Base-by-base conservation (phyloP, 1,140 invertebrate species). In the Panagrolaimus sp. region DNA sequence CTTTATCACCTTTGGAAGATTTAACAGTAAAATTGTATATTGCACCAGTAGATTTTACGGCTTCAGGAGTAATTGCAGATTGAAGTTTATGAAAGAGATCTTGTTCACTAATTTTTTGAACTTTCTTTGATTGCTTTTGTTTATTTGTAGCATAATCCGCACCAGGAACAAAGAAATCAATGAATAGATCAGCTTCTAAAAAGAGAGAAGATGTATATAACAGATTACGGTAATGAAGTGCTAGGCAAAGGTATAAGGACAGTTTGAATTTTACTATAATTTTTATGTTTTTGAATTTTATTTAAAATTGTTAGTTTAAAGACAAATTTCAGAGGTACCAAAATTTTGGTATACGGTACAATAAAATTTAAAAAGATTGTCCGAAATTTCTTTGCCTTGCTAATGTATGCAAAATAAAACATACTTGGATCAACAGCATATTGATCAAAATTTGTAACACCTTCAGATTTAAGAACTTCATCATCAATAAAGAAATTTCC, bases 401-500 rank as follows among this genome's bases (percentile, higher is more conserved):
- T n/a, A n/a, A n/a, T n/a, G n/a, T n/a, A n/a, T n/a, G n/a, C n/a
- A n/a, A n/a, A n/a, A n/a, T n/a, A n/a, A 38, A 16, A n/a, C 43
- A 46, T 68, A 80, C 90, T 87, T 68, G 89, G 90, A 83, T 91
- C 87, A 74, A 88, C 89, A 0, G 91, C 89, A 83, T 98, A 99
- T 66, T 92, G 88, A 14, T 88, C 88, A 16, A 98, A 87, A 84
- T 98, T 90, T 0, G 87, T 90, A 5, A 98, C 84, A 0, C 92
- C 93, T 74, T 88, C 89, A 23, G 87, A 86, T 79, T 84, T 88
- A 0, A 99, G 83, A 7, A 98, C 86, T 45, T 93, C 89, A 80
- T 99, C 96, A 82, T 99, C 96, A 69, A 97, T 90, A 31, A 88
- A 88, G 84, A 98, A 98, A 76, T 96, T 88, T 9, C 94, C 96